These are phyloP conservation scores for Drosophila repletoides DNA, from an alignment of 1,140 invertebrate species.

Conservation along the genomic window DNA sequence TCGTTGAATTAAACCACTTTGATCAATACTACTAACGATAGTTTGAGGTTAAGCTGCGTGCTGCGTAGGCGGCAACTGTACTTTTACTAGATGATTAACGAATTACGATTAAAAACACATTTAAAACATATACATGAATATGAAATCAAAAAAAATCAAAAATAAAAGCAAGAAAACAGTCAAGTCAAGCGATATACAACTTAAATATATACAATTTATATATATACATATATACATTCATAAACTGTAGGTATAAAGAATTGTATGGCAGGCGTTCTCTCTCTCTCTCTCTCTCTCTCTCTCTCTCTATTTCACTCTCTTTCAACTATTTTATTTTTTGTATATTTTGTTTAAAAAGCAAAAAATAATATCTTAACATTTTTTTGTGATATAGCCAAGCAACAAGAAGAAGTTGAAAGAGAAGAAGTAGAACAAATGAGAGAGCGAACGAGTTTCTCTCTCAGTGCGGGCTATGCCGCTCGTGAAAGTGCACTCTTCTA, in stretches of 20 bases:
- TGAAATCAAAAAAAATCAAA: constrained; percentile 29
- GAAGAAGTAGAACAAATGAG: no score
- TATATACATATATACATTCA: background rate
- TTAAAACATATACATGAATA: constrained; percentile 27
- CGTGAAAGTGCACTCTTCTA: no score
- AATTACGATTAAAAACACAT: constrained; percentile 14
- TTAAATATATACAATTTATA: constrained; percentile 25
- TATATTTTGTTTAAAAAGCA: background rate
- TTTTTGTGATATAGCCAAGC: constrained; percentile 3
- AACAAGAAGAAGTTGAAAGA: no score
- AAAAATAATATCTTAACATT: background rate
- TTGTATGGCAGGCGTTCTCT: constrained; percentile 14
- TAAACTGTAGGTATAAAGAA: background rate
- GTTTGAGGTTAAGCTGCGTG: background rate
- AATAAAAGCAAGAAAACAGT: constrained; percentile 3
- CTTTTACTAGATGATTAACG: constrained; percentile 27
- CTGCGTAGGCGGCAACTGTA: constrained; percentile 14
- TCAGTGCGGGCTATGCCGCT: no score
- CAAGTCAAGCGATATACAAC: constrained; percentile 11
- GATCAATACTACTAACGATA: constrained; percentile 7
- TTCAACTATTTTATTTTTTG: background rate
- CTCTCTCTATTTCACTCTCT: background rate
- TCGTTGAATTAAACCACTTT: no score
- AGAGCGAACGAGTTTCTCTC: no score
- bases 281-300: background rate